These are phyloP conservation scores for Manis javanica DNA, from an alignment of 2,797 vertebrate genomes.

Conservation along the genomic window DNA sequence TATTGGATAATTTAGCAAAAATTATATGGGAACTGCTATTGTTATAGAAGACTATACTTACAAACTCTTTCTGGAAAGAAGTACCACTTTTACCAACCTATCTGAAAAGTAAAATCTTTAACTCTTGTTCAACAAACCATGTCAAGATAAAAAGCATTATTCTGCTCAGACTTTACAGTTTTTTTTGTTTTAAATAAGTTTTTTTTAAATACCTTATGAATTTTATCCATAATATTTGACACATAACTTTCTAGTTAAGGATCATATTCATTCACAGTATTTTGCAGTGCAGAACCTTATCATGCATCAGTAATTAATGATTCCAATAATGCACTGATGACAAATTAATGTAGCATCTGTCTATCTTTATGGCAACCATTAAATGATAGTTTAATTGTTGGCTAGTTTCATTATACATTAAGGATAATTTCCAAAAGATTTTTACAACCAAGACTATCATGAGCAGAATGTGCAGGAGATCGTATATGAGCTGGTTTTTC, in stretches of 20 bases:
- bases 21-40: background rate
- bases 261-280: background rate
- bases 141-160: background rate
- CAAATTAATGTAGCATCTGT: constrained; percentile 30
- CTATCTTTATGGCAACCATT: constrained; percentile 20
- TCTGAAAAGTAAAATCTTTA: background rate
- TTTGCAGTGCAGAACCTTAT: background rate
- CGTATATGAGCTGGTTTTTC: background rate
- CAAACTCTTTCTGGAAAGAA: background rate
- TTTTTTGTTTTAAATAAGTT: background rate
- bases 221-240: background rate
- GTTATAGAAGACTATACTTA: background rate
- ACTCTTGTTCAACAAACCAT: background rate
- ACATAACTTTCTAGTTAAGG: constrained; percentile 27
- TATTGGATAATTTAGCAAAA: background rate
- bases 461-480: background rate
- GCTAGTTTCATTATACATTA: background rate
- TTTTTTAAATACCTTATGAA: background rate
- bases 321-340: constrained; percentile 22
- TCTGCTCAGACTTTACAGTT: background rate
- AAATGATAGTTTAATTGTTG: constrained; percentile 53
- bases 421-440: constrained; percentile 43
- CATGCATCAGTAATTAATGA: constrained; percentile 29
- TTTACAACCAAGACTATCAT: background rate
- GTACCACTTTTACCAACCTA: background rate